Percentiles rank a stretch among this genome's conserved stretches.
Conservation (phyloP, 2,888 invertebrate genomes). For the Taphrorychus bicolor region DNA sequence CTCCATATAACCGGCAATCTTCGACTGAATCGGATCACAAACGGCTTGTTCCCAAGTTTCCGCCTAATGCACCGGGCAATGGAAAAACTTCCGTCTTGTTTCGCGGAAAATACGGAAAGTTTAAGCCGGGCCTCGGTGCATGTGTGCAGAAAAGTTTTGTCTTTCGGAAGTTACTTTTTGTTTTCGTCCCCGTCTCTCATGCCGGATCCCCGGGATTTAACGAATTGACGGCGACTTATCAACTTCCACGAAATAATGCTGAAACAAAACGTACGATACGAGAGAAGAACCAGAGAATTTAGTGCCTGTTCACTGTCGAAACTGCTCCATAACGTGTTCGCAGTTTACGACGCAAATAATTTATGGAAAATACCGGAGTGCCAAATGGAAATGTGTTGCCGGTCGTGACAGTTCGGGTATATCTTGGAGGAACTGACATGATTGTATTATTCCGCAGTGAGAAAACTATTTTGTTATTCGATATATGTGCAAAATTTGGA, state of each 20-base stretch:
- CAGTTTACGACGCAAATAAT: slow-evolving; percentile 18
- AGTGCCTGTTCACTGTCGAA: slow-evolving; percentile 26
- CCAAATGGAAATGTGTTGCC: slow-evolving; percentile 14
- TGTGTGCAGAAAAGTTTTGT: slow-evolving; percentile 47
- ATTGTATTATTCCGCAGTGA: slow-evolving; percentile 1
- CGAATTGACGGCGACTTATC: slow-evolving; percentile 48
- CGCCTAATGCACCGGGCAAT: slow-evolving; percentile 48
- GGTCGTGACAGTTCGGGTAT: slow-evolving; percentile 18
- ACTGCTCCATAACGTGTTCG: slow-evolving; percentile 20
- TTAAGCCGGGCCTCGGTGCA: slow-evolving; percentile 45
- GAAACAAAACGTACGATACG: slow-evolving; percentile 38
- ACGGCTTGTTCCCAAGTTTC: slow-evolving; percentile 34
- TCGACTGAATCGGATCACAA: background rate
- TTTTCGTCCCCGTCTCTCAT: slow-evolving; percentile 26
- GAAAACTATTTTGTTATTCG: background rate
- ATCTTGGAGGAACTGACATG: background rate
- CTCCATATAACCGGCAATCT: slow-evolving; percentile 14
- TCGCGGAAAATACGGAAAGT: slow-evolving; percentile 38
- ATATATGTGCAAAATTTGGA: no score
- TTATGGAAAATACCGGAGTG: slow-evolving; percentile 16
- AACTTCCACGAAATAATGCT: slow-evolving; percentile 37
- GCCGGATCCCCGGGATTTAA: slow-evolving; percentile 43
- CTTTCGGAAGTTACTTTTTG: slow-evolving; percentile 39
- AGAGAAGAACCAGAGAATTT: slow-evolving; percentile 47
- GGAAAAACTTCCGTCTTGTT: slow-evolving; percentile 46